These are phyloP conservation scores for Eristalis pertinax DNA, from an alignment of 2,888 invertebrate species.

Conservation along the genomic window DNA sequence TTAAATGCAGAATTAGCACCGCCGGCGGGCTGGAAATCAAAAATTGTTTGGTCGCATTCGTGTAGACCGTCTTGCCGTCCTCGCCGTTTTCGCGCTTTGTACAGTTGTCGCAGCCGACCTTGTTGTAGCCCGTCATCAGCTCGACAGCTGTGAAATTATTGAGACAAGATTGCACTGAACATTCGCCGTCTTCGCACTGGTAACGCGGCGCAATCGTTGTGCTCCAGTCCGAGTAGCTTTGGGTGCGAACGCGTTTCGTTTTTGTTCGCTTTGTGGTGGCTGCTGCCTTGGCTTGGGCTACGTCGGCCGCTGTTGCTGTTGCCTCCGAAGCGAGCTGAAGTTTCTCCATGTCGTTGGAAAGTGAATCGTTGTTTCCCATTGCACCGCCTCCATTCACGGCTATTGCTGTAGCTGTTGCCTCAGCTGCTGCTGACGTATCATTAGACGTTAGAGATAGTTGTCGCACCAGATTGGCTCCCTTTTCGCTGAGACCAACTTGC, in stretches of 20 bases:
- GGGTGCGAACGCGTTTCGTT: constrained; percentile 78
- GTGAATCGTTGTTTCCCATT: constrained; percentile 62
- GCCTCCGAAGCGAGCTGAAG: constrained; percentile 54
- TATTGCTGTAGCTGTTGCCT: not conserved
- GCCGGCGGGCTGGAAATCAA: constrained; percentile 95
- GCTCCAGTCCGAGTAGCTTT: constrained; percentile 81
- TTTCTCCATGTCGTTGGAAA: constrained; percentile 73
- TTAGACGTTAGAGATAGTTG: constrained; percentile 74
- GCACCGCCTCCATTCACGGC: constrained; percentile 71
- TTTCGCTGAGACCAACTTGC: constrained; percentile 78
- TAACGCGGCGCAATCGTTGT: constrained; percentile 86
- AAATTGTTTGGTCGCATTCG: constrained; percentile 91
- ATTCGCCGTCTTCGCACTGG: constrained; percentile 89
- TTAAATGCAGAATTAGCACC: constrained; percentile 96
- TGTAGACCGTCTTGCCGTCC: constrained; percentile 88
- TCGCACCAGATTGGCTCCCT: constrained; percentile 78
- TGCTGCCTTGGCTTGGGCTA: constrained; percentile 41
- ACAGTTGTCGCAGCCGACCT: constrained; percentile 95
- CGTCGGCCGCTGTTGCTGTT: constrained; percentile 5
- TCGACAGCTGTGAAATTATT: constrained; percentile 96
- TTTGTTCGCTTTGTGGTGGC: constrained; percentile 55
- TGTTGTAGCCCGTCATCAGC: constrained; percentile 94
- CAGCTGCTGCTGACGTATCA: constrained; percentile 12
- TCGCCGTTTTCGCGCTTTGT: constrained; percentile 87
- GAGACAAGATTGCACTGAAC: constrained; percentile 93